Evolutionary conservation across 2,888 invertebrate species (phyloP), one percentile per base, ranked within the genome.

Genomic region (Lottia scabra): DNA sequence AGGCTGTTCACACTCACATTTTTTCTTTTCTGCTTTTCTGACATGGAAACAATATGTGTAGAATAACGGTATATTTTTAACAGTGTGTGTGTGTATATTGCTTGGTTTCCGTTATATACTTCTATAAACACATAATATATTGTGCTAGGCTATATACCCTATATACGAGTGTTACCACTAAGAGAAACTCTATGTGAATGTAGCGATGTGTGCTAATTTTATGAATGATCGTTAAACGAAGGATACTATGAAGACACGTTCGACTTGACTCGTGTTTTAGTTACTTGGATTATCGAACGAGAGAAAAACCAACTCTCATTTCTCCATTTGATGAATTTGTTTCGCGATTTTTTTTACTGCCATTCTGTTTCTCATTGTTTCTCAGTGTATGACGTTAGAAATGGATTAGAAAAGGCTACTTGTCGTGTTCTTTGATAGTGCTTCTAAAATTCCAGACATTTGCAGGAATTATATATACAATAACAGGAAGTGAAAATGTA

Each of bases 1-100:
- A 48, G 70, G 62, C 70, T 65, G 65, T 65, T 70, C 70, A 65
- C 45, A 44, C 38, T 16, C 23, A 43, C 15, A n/a, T 44, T 66
- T 23, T 23, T 56, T 56, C 56, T 56, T 56, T 19, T 23, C 56
- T 38, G 38, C 38, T 38, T 38, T 56, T 56, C 23, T 56, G 56
- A 56, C 23, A 56, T 56, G 56, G 56, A 56, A 23, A 56, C 56
- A 56, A 19, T 56, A 10, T 56, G 56, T 56, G 56, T 56, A 23
- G 56, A 19, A 56, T 56, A 56, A 23, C 56, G 15, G 56, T 10
- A 38, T 38, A 38, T 38, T 38, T 38, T 38, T 38, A 5, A 38
- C 38, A 38, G 38, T 38, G 38, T 38, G 8, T 38, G 8, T 38
- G 10, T 38, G 5, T 38, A 38, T 38, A 38, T 38, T 38, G 38